Base-by-base conservation (phyloP, 2,797 vertebrate genomes). In the Crenichthys baileyi region DNA sequence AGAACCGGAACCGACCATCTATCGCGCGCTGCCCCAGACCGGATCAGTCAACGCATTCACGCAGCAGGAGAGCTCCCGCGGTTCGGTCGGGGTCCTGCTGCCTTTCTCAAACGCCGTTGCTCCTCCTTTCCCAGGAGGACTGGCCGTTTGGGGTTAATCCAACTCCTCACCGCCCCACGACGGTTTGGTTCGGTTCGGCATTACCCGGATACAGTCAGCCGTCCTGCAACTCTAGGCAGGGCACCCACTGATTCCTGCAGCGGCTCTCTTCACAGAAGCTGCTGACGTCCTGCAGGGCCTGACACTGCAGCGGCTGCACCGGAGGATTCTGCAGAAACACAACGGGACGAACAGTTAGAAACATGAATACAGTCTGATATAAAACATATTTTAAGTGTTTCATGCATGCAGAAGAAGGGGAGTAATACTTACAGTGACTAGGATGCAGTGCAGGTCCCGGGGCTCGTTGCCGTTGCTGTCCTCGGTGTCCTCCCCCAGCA, bases 381-480 rank as follows among this genome's bases (percentile, higher is more conserved):
- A 13, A 13, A 4, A 16, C 12, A 3, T 16, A 51, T 51, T 15
- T 51, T 18, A 18, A 51, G 12, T 13, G 50, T 16, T 72, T 22
- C 8, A 15, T 53, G 20, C 48, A 24, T 31, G 71, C 48, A 53
- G 24, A 22, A 70, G n/a, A 50, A 16, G 5, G 4, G 51, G 51
- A 22, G 18, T 36, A 36, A 36, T 36, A 89, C 97, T 96, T 91
- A 98, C 97, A 79, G 97, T 98, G 94, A 99, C 97, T 22, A 99
- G 93, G 51, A 99, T 95, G 90, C 98, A 98, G 92, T 99, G 98
- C 88, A 99, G 93, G 90, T 99, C 98, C 0, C 96, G 94, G 4
- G 97, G 95, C 86, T 98, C 97, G 0, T 90, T 31, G 22, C 96
- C 96, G 0, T 93, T 20, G 58, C 85, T 83, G 81, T 94, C 94